Evolutionary conservation across 2,797 vertebrate species (phyloP).

Genomic region (Hylomyscus alleni): DNA sequence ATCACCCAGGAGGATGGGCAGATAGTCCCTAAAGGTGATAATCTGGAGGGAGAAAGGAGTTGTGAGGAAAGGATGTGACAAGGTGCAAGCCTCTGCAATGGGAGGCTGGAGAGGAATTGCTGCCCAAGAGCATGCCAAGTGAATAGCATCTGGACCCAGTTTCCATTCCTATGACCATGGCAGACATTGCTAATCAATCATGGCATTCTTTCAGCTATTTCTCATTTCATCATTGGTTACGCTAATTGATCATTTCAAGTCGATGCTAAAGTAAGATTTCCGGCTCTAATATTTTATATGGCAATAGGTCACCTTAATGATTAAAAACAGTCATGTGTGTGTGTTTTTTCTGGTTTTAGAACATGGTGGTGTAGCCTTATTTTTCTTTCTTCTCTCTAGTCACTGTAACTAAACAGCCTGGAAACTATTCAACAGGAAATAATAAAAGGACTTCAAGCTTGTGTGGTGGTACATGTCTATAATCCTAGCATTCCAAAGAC

Average conservation of each 20-base stretch:
- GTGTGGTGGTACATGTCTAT: background rate
- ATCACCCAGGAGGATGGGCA: constrained; percentile 91
- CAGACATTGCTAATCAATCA: constrained; percentile 33
- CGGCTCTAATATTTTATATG: background rate
- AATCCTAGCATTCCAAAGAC: background rate
- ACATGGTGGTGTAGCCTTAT: background rate
- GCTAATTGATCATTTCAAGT: background rate
- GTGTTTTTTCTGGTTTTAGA: background rate
- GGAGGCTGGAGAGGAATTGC: background rate
- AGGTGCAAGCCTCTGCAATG: background rate
- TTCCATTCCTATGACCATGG: background rate
- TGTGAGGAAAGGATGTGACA: background rate
- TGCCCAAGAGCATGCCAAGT: background rate
- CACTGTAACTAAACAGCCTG: background rate
- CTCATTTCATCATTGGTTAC: background rate
- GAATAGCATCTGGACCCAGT: background rate
- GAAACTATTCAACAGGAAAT: background rate
- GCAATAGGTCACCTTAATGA: background rate
- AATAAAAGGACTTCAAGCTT: background rate
- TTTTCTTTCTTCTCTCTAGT: background rate
- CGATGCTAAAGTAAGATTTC: background rate
- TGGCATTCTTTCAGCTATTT: background rate
- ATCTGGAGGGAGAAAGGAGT: constrained; percentile 85
- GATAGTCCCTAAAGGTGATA: constrained; percentile 92
- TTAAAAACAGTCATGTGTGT: background rate